A percentile compares a stretch with the other conserved stretches of the same genome.
phyloP scores from a whole-genome alignment of 2,888 invertebrate species.

The Eristalinus sepulchralis region DNA sequence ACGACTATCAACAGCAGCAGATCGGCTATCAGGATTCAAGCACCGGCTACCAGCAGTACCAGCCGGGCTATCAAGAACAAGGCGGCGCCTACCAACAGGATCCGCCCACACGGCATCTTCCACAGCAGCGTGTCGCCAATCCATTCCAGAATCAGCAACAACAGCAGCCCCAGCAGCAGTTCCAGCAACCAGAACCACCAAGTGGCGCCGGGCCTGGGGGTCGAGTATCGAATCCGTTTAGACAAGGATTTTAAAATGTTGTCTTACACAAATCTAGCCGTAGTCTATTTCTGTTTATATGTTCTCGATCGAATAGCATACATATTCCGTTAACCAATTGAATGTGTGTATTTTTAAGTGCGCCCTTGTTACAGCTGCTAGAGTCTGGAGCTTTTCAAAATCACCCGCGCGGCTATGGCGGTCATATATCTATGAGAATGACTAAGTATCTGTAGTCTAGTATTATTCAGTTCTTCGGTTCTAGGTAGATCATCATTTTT shows the following conservation, averaged over 20 bases:
- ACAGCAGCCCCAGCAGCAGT: slow-evolving; percentile 79
- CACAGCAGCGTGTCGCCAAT: slow-evolving; percentile 83
- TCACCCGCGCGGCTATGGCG: background rate
- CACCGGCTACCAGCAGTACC: slow-evolving; percentile 81
- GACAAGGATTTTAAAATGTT: slow-evolving; percentile 88
- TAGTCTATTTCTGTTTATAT: slow-evolving; percentile 77
- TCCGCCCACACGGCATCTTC: slow-evolving; percentile 80
- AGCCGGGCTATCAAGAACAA: slow-evolving; percentile 80
- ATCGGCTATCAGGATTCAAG: slow-evolving; percentile 74
- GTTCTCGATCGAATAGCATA: slow-evolving; percentile 75
- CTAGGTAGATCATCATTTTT: background rate
- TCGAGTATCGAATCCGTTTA: slow-evolving; percentile 88
- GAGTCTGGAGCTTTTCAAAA: background rate
- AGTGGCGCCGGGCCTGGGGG: slow-evolving; percentile 78
- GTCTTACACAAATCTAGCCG: slow-evolving; percentile 81
- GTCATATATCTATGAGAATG: background rate
- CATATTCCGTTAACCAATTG: slow-evolving; percentile 60
- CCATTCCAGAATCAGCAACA: slow-evolving; percentile 87
- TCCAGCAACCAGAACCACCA: slow-evolving; percentile 75
- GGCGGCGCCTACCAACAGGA: slow-evolving; percentile 79
- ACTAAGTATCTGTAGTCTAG: background rate
- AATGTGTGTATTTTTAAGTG: slow-evolving; percentile 9
- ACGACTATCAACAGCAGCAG: slow-evolving; percentile 81
- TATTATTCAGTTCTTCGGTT: background rate
- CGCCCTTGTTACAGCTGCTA: slow-evolving; percentile 14